Conservation (phyloP, 2,888 invertebrate genomes). For the Hartigia nigra region DNA sequence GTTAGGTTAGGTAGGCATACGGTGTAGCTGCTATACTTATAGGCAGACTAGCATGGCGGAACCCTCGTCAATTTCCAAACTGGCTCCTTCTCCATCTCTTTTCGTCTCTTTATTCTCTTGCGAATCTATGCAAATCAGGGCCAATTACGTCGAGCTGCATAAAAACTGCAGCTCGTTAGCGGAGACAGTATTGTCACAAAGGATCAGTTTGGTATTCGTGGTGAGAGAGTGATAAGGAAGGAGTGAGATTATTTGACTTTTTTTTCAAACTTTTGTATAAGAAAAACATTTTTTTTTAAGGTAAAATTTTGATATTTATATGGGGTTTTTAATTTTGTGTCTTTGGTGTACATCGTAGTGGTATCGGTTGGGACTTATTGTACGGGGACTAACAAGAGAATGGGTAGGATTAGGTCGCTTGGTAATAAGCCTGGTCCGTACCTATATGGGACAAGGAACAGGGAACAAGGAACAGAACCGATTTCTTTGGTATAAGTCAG, state of each 20-base stretch:
- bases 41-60: background rate
- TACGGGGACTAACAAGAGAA: constrained; percentile 51
- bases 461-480: constrained; percentile 6
- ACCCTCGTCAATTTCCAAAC: constrained; percentile 9
- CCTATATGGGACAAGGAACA: background rate
- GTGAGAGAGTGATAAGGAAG: no score
- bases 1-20: background rate
- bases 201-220: background rate
- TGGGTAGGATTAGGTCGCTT: constrained; percentile 55
- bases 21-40: background rate
- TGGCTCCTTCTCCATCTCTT: background rate
- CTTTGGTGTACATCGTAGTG: background rate
- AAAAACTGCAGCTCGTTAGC: constrained; percentile 60
- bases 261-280: no score
- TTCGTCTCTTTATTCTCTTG: constrained; percentile 15
- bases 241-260: no score
- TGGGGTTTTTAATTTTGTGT: background rate
- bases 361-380: background rate
- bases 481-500: constrained; percentile 6
- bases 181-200: background rate
- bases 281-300: background rate
- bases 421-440: constrained; percentile 54
- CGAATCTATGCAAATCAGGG: constrained; percentile 60
- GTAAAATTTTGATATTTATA: background rate
- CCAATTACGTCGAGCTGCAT: constrained; percentile 59